Evolutionary conservation across 2,888 invertebrate species (phyloP), one percentile per base, ranked within the genome.

Genomic region (Tromatobia lineatoria): DNA sequence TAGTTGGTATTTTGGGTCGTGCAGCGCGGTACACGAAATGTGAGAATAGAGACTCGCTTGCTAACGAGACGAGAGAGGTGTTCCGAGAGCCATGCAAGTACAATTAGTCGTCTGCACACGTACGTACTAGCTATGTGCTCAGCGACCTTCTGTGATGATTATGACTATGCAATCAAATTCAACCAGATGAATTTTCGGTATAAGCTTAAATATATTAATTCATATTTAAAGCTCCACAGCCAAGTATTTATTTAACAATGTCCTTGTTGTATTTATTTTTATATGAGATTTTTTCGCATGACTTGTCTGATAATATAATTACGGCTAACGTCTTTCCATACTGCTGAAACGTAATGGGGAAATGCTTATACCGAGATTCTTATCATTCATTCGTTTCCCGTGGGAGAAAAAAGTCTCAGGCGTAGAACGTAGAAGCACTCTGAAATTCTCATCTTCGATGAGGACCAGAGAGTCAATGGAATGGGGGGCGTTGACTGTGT

Each of bases 101-200:
- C 71, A 71, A 83, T 80, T 83, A 71, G 80, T 47, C 70, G 42
- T 70, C 75, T 75, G 59, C 76, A 71, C 76, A 67, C 76, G 83
- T 80, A 70, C 47, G 47, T 75, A 23, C 34, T n/a, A n/a, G n/a
- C 13, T 18, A 54, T 69, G 74, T 70, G 42, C 29, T 29, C 66
- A n/a, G 47, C 13, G 15, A 71, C 52, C 71, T 61, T 61, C 80
- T 42, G 50, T 52, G 73, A 61, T 80, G 80, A 83, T 83, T 83
- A 83, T 73, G n/a, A 83, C 80, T 80, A 66, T 80, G 80, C 80
- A 83, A 80, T 83, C 83, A 77, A 76, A 80, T 76, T 83, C 76
- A 67, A 67, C 80, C 80, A 67, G 57, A 80, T 67, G 80, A n/a
- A n/a, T n/a, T n/a, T n/a, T n/a, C n/a, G n/a, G n/a, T n/a, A n/a